Percentiles rank a stretch among this genome's conserved stretches.
phyloP scores from a whole-genome alignment of 2,797 vertebrate genomes.

The Neoniphon sammara region DNA sequence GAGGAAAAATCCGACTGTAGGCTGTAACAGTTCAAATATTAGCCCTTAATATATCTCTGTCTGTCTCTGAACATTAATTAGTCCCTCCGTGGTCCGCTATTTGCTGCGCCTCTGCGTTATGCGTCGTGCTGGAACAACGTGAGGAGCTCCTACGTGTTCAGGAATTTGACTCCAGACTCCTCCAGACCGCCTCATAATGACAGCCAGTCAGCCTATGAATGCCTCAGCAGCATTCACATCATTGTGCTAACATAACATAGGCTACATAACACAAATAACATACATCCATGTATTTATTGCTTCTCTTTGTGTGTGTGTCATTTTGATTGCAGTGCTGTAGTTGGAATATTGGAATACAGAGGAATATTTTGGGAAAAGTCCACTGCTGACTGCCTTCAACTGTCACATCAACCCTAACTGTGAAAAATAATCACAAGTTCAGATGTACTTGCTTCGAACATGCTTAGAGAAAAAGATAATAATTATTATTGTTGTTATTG shows the following conservation, averaged over 20 bases:
- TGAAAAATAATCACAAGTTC: too few species aligned
- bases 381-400: too few species aligned
- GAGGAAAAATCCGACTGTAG: background rate
- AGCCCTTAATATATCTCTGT: background rate
- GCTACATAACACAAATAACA: too few species aligned
- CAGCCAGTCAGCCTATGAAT: conserved; percentile 25
- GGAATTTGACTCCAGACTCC: conserved; percentile 81
- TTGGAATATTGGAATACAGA: too few species aligned
- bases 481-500: too few species aligned
- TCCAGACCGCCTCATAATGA: conserved; percentile 61
- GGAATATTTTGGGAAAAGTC: too few species aligned
- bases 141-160: conserved; percentile 76
- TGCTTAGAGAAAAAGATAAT: too few species aligned
- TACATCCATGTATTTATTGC: background rate
- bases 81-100: conserved; percentile 56
- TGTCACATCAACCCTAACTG: too few species aligned
- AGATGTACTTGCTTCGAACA: too few species aligned
- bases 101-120: conserved; percentile 58
- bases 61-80: conserved; percentile 11
- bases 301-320: background rate
- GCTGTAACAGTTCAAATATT: background rate
- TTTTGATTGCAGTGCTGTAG: too few species aligned
- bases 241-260: background rate
- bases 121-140: conserved; percentile 56
- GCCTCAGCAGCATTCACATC: conserved; percentile 4